Conservation (phyloP, 2,797 vertebrate genomes). For the Poeciliopsis gracilis region DNA sequence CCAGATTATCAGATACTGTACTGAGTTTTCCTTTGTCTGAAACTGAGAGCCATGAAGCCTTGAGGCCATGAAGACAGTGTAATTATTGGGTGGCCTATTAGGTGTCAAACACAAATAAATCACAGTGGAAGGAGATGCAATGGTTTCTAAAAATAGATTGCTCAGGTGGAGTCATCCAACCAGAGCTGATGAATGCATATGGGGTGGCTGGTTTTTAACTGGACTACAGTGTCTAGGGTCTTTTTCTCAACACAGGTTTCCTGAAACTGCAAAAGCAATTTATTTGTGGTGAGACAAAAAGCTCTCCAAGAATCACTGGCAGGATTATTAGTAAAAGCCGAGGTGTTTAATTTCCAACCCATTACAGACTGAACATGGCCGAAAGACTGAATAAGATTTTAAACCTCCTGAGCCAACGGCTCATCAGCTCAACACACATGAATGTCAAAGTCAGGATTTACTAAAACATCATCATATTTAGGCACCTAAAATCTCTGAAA, state of each 20-base stretch:
- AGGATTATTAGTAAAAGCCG: background rate
- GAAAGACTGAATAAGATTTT: background rate
- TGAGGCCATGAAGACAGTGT: background rate
- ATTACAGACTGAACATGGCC: background rate
- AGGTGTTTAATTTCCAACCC: background rate
- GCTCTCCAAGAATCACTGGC: background rate
- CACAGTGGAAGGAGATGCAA: background rate
- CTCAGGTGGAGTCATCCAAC: background rate
- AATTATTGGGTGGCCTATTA: background rate
- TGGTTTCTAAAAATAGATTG: background rate
- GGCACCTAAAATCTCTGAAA: too few species aligned
- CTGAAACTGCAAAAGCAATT: background rate
- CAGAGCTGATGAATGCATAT: too few species aligned
- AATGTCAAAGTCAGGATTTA: background rate
- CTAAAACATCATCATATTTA: background rate
- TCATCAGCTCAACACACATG: background rate
- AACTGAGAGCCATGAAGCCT: background rate
- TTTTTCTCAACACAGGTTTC: background rate
- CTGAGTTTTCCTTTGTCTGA: background rate
- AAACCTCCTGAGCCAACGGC: background rate
- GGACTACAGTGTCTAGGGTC: background rate
- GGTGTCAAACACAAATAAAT: background rate
- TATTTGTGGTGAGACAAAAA: background rate
- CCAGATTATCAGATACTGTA: background rate
- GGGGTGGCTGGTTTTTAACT: too few species aligned